phyloP scores from a whole-genome alignment of 1,140 invertebrate species.

The Megalonaias nervosa region DNA sequence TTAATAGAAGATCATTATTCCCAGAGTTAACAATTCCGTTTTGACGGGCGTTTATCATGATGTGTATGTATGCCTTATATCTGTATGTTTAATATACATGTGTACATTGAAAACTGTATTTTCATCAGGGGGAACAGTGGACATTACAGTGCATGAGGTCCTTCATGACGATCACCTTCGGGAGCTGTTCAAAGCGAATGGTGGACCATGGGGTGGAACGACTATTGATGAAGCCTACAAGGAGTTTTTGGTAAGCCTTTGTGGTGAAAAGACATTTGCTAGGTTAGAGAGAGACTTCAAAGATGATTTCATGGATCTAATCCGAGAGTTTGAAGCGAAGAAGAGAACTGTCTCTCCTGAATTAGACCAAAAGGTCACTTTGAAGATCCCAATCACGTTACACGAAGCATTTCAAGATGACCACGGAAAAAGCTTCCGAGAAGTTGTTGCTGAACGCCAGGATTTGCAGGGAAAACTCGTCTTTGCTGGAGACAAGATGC shows the following conservation, averaged over 20 bases:
- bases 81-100: too few species aligned
- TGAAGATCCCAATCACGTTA: neutral
- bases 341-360: constrained; percentile 4
- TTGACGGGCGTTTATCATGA: too few species aligned
- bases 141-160: constrained; percentile 15
- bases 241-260: constrained; percentile 9
- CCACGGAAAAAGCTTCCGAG: neutral
- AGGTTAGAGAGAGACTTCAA: constrained; percentile 8
- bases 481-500: neutral
- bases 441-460: too few species aligned
- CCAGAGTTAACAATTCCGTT: too few species aligned
- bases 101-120: too few species aligned
- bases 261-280: neutral
- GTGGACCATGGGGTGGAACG: constrained; percentile 21
- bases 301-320: constrained; percentile 16
- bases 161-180: neutral
- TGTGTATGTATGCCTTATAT: too few species aligned
- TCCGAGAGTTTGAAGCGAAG: constrained; percentile 17
- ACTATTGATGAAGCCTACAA: constrained; percentile 10
- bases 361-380: neutral
- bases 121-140: constrained; percentile 15
- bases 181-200: constrained; percentile 13
- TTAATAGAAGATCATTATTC: too few species aligned
- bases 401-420: neutral
- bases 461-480: neutral